These are phyloP conservation scores for Leptocoma aspasia DNA, from an alignment of 2,113 vertebrate species.

Conservation along the genomic window DNA sequence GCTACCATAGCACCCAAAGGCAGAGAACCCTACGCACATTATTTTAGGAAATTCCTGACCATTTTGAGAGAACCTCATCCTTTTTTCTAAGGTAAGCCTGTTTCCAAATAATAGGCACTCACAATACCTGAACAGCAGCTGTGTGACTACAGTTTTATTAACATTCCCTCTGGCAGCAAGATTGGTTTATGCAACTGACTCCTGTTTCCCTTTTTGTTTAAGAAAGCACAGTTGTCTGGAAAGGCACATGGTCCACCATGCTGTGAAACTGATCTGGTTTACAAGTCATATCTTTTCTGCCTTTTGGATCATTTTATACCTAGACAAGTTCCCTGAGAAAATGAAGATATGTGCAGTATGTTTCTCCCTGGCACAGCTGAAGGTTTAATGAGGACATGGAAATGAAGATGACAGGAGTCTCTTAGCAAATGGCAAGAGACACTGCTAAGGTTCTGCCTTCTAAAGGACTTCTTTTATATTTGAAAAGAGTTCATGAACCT, in stretches of 20 bases:
- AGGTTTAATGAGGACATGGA: not conserved
- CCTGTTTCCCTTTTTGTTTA: not conserved
- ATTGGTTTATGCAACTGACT: not conserved
- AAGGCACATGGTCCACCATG: not conserved
- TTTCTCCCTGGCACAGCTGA: not conserved
- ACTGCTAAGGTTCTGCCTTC: not conserved
- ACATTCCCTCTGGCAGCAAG: not conserved
- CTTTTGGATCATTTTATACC: not conserved
- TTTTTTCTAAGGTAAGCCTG: not conserved
- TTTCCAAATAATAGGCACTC: not conserved
- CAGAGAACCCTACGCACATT: not conserved
- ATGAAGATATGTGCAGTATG: not conserved
- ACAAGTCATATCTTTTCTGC: not conserved
- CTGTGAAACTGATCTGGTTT: not conserved
- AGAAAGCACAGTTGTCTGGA: not conserved
- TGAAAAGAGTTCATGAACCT: not conserved
- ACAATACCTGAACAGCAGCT: not conserved
- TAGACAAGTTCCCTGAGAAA: not conserved
- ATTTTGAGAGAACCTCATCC: not conserved
- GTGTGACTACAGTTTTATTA: not conserved
- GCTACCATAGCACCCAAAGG: not conserved
- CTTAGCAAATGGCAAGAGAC: not conserved
- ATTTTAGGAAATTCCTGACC: not conserved
- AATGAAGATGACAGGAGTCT: not conserved
- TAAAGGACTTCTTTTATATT: not conserved